Conservation (phyloP, 2,113 vertebrate genomes). For the Tursiops truncatus region DNA sequence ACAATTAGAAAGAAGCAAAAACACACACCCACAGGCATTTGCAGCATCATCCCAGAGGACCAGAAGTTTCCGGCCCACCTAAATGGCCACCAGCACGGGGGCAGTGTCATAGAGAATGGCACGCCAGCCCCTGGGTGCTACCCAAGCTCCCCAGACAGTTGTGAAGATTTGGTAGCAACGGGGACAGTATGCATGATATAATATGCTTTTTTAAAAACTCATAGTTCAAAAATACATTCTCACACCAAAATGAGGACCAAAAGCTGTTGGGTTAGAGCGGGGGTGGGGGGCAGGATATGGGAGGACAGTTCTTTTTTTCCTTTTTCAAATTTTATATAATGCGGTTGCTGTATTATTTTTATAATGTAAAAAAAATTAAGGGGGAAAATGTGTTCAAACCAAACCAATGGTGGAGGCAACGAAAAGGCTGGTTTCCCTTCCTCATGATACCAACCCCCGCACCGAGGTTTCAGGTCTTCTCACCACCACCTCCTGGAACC, state of each 20-base stretch:
- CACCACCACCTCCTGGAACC: neutral
- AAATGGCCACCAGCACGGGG: fast-evolving
- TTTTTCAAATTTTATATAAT: constrained; percentile 59
- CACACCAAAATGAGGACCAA: fast-evolving
- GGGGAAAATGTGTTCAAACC: neutral
- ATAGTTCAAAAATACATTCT: neutral
- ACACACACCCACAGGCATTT: neutral
- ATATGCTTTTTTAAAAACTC: neutral
- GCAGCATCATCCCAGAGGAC: fast-evolving
- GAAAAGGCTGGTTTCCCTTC: constrained; percentile 57
- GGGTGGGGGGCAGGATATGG: fast-evolving
- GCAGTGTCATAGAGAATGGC: fast-evolving
- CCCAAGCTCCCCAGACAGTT: neutral
- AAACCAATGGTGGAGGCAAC: neutral
- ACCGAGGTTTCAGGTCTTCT: neutral
- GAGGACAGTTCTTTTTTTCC: neutral
- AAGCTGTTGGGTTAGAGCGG: neutral
- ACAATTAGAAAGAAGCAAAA: neutral
- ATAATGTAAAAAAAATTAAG: constrained; percentile 23
- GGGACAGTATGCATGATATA: neutral
- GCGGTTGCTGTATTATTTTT: constrained; percentile 57
- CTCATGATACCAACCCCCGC: neutral
- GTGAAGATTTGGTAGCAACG: fast-evolving
- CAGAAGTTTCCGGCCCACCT: fast-evolving
- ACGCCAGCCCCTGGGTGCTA: fast-evolving